phyloP scores from a whole-genome alignment of 1,140 invertebrate genomes.

The Zeugodacus cucurbitae region DNA sequence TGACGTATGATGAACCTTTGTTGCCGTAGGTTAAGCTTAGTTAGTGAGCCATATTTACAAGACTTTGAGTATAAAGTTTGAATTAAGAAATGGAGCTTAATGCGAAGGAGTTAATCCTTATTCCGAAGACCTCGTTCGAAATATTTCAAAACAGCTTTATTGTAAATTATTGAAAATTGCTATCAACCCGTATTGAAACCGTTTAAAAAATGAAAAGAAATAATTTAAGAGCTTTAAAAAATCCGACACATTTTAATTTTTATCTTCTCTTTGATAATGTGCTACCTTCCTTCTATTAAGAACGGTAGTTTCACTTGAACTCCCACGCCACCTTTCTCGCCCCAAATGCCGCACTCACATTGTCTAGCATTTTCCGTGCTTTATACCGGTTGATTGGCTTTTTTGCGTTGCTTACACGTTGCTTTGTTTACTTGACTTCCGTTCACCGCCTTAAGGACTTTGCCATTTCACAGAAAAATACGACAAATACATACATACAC shows the following conservation, averaged over 20 bases:
- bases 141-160: too few relatives aligned
- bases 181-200: too few relatives aligned
- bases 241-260: not conserved
- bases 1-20: too few relatives aligned
- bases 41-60: too few relatives aligned
- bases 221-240: not conserved
- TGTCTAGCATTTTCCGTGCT: not conserved
- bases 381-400: not conserved
- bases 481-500: not conserved
- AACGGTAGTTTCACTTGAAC: not conserved
- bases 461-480: not conserved
- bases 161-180: too few relatives aligned
- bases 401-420: slow-evolving; percentile 14
- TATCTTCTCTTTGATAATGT: not conserved
- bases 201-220: too few relatives aligned
- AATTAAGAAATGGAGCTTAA: too few relatives aligned
- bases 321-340: not conserved
- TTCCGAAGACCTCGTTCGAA: too few relatives aligned
- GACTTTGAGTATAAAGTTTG: too few relatives aligned
- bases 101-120: too few relatives aligned
- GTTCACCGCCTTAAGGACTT: slow-evolving; percentile 24
- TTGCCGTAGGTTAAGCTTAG: too few relatives aligned
- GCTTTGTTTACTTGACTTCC: slow-evolving; percentile 31
- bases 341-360: not conserved
- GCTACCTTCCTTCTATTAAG: not conserved